phyloP scores from a whole-genome alignment of 2,113 vertebrate species.

The Saimiri boliviensis region DNA sequence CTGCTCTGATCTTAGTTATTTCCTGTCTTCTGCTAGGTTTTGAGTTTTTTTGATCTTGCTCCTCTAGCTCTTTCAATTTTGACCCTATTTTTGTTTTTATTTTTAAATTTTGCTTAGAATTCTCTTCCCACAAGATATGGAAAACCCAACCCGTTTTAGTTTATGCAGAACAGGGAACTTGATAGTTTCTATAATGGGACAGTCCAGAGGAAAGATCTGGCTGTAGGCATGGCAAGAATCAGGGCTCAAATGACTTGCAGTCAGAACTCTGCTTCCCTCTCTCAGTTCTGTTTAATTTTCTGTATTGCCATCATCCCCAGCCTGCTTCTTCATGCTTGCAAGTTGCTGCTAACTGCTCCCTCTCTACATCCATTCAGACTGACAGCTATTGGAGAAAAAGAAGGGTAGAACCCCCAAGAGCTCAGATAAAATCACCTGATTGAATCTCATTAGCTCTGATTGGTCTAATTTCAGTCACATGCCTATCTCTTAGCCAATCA shows the following conservation, averaged over 20 bases:
- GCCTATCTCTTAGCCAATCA: background rate
- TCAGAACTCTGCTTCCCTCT: too few relatives aligned
- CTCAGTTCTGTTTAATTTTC: background rate
- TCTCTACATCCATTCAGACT: background rate
- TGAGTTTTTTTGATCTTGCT: too few relatives aligned
- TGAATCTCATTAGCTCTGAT: background rate
- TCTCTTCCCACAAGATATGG: background rate
- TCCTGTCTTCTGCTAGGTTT: too few relatives aligned
- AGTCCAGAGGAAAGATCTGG: background rate
- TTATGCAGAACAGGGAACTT: background rate
- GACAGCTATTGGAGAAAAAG: background rate
- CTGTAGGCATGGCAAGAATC: background rate
- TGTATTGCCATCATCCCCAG: background rate
- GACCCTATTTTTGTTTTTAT: too few relatives aligned
- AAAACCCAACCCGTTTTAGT: background rate
- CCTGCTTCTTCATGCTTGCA: background rate
- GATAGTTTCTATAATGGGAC: background rate
- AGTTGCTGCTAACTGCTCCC: background rate
- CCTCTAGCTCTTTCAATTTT: too few relatives aligned
- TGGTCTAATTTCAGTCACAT: background rate
- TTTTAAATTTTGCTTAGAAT: background rate
- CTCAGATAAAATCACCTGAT: background rate
- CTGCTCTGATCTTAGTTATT: too few relatives aligned
- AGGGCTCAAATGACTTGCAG: rapidly evolving
- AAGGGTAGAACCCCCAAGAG: rapidly evolving